Conservation (phyloP, 2,113 vertebrate species). For the Eupsittula cactorum region DNA sequence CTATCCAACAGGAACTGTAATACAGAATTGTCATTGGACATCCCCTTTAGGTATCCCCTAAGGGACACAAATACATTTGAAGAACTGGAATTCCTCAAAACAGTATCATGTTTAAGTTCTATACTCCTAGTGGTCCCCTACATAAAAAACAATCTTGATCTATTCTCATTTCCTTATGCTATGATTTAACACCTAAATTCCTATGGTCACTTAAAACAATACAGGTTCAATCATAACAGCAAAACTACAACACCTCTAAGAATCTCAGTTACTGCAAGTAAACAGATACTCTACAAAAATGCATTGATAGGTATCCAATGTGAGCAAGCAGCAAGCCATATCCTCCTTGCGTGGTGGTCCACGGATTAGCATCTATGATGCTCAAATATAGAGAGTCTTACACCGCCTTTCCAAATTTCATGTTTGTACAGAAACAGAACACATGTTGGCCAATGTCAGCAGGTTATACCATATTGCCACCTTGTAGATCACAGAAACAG, state of each 20-base stretch:
- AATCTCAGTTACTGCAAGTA: not conserved
- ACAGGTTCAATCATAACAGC: not conserved
- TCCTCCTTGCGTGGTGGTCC: not conserved
- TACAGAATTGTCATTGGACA: not conserved
- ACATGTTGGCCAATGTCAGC: rapidly evolving
- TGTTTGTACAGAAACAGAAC: not conserved
- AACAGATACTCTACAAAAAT: not conserved
- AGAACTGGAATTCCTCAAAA: not conserved
- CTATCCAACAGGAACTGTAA: not conserved
- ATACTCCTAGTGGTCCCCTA: not conserved
- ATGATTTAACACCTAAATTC: not conserved
- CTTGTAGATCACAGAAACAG: not conserved
- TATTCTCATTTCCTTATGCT: not conserved
- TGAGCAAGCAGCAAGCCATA: not conserved
- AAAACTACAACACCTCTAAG: not conserved
- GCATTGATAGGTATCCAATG: not conserved
- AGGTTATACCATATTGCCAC: not conserved
- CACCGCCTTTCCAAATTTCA: not conserved
- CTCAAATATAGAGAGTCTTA: not conserved
- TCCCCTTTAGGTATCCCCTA: not conserved
- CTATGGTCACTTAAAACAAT: not conserved
- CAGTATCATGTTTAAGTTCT: not conserved
- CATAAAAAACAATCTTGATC: not conserved
- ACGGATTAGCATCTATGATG: not conserved
- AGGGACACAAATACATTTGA: not conserved